phyloP scores from a whole-genome alignment of 92 coral and sea anemone species.

The Epizoanthus stellaris region DNA sequence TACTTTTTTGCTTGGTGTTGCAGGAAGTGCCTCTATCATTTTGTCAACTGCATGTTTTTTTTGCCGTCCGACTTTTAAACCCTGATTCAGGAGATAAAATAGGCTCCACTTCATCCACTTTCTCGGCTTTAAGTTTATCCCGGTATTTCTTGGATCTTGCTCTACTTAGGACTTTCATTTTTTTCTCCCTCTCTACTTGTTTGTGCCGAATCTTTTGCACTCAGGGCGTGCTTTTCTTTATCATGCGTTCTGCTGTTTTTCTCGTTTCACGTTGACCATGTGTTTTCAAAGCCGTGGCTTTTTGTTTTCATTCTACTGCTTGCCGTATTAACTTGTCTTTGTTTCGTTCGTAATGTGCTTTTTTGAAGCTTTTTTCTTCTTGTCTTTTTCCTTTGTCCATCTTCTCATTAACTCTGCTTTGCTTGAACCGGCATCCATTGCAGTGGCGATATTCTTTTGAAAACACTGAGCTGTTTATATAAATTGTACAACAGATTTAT shows the following conservation, averaged over 20 bases:
- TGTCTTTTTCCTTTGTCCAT: constrained; percentile 36
- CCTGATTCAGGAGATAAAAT: background rate
- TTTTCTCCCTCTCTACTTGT: constrained; percentile 12
- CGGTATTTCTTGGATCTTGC: constrained; percentile 50
- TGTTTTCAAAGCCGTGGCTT: constrained; percentile 25
- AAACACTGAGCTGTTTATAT: too few relatives aligned
- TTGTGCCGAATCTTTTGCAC: constrained; percentile 24
- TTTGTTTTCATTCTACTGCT: constrained; percentile 50
- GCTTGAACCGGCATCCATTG: background rate
- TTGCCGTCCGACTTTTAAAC: constrained; percentile 52
- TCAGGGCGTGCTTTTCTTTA: constrained; percentile 40
- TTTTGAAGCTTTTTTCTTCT: constrained; percentile 49
- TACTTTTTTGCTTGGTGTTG: constrained; percentile 42
- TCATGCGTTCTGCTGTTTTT: constrained; percentile 31
- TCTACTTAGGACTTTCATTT: constrained; percentile 29
- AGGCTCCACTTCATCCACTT: constrained; percentile 13
- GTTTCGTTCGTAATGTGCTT: constrained; percentile 45
- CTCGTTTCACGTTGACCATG: background rate
- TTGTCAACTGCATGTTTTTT: constrained; percentile 50
- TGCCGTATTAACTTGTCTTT: constrained; percentile 21
- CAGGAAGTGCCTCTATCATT: constrained; percentile 23
- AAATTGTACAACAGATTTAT: too few relatives aligned
- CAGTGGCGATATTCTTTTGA: too few relatives aligned
- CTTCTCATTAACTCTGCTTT: constrained; percentile 44
- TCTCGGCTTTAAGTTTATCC: constrained; percentile 27